Evolutionary conservation across 2,797 vertebrate species (phyloP), one percentile per base, ranked within the genome.

Genomic region (Knipowitschia caucasica): DNA sequence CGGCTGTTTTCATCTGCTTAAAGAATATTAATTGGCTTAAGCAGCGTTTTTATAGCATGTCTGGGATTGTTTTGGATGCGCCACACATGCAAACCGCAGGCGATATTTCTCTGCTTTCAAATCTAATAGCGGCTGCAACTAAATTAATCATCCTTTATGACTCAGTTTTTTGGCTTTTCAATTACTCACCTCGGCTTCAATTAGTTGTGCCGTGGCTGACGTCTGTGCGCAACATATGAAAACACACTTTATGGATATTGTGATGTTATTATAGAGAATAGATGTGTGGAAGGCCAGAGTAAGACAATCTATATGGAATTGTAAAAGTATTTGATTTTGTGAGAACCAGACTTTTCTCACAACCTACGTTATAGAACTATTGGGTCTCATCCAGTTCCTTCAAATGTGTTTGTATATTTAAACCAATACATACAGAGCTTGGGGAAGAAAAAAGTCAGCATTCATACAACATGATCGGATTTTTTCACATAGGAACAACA

Each of bases 171-270:
- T n/a, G 39, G 38, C 44, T 69, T 45, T 50, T 77, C 31, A 70
- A 65, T 77, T 60, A 74, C 71, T 71, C 50, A 70, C 42, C 24
- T 15, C 33, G 35, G 34, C 44, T 55, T 59, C 68, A 75, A 62
- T 55, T 68, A 58, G 34, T 25, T 36, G 35, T 30, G 1, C 39
- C 27, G 43, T n/a, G 30, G 25, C 44, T 18, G 23, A 49, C 43
- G 11, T 29, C 15, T 25, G 12, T 10, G 35, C 40, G 27, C 42
- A 25, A 46, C 34, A 25, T 11, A 21, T 31, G 17, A 12, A 50
- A 11, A 60, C 26, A 64, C 39, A 50, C 6, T 20, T 30, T 21
- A 27, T 24, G 18, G 18, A n/a, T n/a, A n/a, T n/a, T n/a, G n/a
- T n/a, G n/a, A n/a, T n/a, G n/a, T n/a, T n/a, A n/a, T n/a, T n/a